These are phyloP conservation scores for Indri indri DNA, from an alignment of 2,113 vertebrate genomes.

Conservation along the genomic window DNA sequence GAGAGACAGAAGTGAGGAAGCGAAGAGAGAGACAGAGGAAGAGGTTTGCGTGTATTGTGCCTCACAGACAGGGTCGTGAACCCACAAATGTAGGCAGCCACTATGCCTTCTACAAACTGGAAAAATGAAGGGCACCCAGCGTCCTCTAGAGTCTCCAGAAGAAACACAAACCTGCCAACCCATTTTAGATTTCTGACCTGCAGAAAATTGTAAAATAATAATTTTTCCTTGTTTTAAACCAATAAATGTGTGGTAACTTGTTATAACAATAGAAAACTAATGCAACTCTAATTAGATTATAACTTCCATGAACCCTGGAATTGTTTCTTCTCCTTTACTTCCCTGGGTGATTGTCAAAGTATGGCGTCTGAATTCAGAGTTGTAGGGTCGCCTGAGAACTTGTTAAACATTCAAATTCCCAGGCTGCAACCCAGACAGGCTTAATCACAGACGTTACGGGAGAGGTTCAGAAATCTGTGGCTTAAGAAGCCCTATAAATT, in stretches of 20 bases:
- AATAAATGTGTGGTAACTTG: neutral
- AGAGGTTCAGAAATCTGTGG: neutral
- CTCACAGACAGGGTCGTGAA: neutral
- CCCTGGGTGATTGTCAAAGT: neutral
- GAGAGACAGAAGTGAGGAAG: neutral
- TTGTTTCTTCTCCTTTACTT: neutral
- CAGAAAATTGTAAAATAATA: neutral
- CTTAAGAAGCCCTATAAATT: neutral
- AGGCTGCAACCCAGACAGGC: neutral
- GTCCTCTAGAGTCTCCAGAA: neutral
- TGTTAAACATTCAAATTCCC: neutral
- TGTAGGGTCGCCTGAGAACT: neutral
- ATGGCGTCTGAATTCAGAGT: neutral
- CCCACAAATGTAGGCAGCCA: neutral
- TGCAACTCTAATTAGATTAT: neutral
- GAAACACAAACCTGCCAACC: neutral
- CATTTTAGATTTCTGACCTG: neutral
- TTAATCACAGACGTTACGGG: neutral
- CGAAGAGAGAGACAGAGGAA: neutral
- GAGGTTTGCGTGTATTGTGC: accelerated
- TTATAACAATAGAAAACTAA: neutral
- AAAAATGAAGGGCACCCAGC: neutral
- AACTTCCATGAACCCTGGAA: neutral
- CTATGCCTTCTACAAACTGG: neutral
- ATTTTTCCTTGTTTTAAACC: neutral